phyloP scores from a whole-genome alignment of 2,888 invertebrate genomes.

The Abrostola triplasia region DNA sequence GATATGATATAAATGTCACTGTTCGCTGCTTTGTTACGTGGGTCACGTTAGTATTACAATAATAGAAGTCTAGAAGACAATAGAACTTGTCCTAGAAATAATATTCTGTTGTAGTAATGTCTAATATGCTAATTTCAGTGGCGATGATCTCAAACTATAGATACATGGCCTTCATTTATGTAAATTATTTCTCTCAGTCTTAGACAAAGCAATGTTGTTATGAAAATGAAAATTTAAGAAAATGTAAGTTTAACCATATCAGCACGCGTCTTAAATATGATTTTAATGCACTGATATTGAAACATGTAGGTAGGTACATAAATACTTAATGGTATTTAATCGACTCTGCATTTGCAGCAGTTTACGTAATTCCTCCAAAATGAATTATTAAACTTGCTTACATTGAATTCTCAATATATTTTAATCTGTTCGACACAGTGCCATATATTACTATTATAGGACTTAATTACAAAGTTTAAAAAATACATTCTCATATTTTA shows the following conservation, averaged over 20 bases:
- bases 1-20: slow-evolving; percentile 11
- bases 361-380: slow-evolving; percentile 20
- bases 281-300: slow-evolving; percentile 13
- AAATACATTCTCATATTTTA: slow-evolving; percentile 27
- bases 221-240: slow-evolving; percentile 12
- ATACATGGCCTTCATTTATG: slow-evolving; percentile 36
- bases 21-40: slow-evolving; percentile 16
- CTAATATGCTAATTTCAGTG: slow-evolving; percentile 40
- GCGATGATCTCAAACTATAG: slow-evolving; percentile 40
- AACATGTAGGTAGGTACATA: background rate
- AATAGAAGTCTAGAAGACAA: slow-evolving; percentile 28
- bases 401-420: slow-evolving; percentile 17
- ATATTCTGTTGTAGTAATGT: slow-evolving; percentile 25
- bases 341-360: slow-evolving; percentile 9
- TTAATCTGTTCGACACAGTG: slow-evolving; percentile 20
- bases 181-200: slow-evolving; percentile 20
- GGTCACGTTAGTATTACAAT: slow-evolving; percentile 16
- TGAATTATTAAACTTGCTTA: slow-evolving; percentile 13
- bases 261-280: slow-evolving; percentile 10
- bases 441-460: slow-evolving; percentile 10
- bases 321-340: slow-evolving; percentile 15
- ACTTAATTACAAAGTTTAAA: slow-evolving; percentile 4
- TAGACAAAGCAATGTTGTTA: slow-evolving; percentile 21
- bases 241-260: slow-evolving; percentile 10
- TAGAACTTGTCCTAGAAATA: slow-evolving; percentile 30